Evolutionary conservation across 2,888 invertebrate genomes (phyloP).

Genomic region (Podotricha telesiphe): DNA sequence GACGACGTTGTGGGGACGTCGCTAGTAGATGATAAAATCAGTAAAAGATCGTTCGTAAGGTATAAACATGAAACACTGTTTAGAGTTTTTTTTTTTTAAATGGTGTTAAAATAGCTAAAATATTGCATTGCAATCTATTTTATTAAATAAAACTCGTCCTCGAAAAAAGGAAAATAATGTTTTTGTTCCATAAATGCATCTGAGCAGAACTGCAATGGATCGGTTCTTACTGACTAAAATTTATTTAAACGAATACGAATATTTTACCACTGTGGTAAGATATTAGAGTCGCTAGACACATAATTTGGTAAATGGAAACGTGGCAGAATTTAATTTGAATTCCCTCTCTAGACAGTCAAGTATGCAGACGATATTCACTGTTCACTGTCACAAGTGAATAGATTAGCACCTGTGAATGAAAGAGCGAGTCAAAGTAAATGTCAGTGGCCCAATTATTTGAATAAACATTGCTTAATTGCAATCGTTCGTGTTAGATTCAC

Average conservation of each 20-base stretch:
- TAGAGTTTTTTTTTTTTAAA: too few relatives aligned
- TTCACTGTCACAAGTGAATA: slow-evolving; percentile 21
- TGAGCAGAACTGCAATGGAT: too few relatives aligned
- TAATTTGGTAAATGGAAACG: slow-evolving; percentile 9
- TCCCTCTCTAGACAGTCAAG: slow-evolving; percentile 13
- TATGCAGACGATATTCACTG: slow-evolving; percentile 21
- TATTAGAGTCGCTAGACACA: slow-evolving; percentile 2
- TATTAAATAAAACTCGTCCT: too few relatives aligned
- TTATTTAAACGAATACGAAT: background rate
- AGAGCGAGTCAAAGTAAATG: background rate
- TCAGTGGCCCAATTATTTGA: background rate
- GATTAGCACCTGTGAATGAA: slow-evolving; percentile 19
- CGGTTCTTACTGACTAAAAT: background rate
- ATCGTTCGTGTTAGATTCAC: background rate
- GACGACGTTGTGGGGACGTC: too few relatives aligned
- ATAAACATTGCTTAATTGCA: slow-evolving; percentile 1
- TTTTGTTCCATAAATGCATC: too few relatives aligned
- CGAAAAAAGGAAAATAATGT: too few relatives aligned
- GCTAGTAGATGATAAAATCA: too few relatives aligned
- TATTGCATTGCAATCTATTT: too few relatives aligned
- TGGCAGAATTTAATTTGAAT: slow-evolving; percentile 14
- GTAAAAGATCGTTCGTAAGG: too few relatives aligned
- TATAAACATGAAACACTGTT: too few relatives aligned
- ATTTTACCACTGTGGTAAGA: background rate
- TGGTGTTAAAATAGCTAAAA: too few relatives aligned